Conservation (phyloP, 1,140 invertebrate genomes). For the Plodia interpunctella region DNA sequence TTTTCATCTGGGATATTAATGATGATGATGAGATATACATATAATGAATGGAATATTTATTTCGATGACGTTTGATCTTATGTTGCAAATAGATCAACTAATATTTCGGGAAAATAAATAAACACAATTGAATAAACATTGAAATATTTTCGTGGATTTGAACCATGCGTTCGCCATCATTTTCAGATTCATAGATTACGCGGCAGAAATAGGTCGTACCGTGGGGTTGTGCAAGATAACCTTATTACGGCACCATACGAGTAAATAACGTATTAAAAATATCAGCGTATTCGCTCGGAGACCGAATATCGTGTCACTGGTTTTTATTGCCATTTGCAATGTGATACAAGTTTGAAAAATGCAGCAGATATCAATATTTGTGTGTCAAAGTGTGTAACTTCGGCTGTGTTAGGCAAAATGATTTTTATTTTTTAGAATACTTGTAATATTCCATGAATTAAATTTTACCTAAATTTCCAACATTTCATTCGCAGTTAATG, state of each 20-base stretch:
- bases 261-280: slow-evolving; percentile 32
- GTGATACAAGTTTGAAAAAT: not conserved
- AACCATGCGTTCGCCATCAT: slow-evolving; percentile 27
- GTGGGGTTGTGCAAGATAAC: slow-evolving; percentile 35
- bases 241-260: slow-evolving; percentile 27
- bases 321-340: slow-evolving; percentile 4
- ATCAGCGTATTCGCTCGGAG: not conserved
- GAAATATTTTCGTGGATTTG: not conserved
- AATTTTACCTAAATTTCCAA: too few species aligned
- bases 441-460: too few species aligned
- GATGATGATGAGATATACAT: too few species aligned
- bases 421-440: too few species aligned
- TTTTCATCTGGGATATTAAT: too few species aligned
- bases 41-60: not conserved
- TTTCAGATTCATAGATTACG: slow-evolving; percentile 39
- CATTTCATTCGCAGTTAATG: too few species aligned
- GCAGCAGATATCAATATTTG: not conserved
- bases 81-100: too few species aligned
- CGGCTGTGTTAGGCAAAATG: too few species aligned
- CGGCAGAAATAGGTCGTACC: slow-evolving; percentile 36
- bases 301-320: slow-evolving; percentile 4
- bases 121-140: not conserved
- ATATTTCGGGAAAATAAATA: too few species aligned
- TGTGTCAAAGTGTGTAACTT: too few species aligned
- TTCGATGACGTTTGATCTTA: not conserved